Conservation (phyloP, 2,888 invertebrate genomes). For the Xanthia togata region DNA sequence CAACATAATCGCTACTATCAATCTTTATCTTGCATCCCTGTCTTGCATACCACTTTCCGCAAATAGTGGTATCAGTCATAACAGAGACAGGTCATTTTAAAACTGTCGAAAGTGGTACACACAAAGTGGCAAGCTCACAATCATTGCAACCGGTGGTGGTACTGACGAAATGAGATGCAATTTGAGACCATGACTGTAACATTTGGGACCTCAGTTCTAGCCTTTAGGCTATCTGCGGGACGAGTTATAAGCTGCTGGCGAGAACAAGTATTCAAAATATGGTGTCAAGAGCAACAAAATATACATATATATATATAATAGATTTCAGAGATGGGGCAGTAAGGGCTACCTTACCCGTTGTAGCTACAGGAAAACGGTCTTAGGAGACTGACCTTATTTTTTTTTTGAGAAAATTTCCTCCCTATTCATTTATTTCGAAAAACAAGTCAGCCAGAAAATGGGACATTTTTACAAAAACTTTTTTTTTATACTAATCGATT, state of each 20-base stretch:
- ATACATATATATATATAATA: too few species aligned
- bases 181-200: conserved; percentile 86
- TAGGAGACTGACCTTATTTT: too few species aligned
- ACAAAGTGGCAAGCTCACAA: conserved; percentile 81
- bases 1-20: conserved; percentile 46
- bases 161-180: conserved; percentile 85
- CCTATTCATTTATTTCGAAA: too few species aligned
- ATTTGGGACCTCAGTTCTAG: conserved; percentile 79
- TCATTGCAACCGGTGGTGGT: conserved; percentile 81
- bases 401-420: too few species aligned
- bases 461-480: too few species aligned
- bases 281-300: neutral
- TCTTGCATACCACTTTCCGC: conserved; percentile 51
- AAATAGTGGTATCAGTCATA: conserved; percentile 59
- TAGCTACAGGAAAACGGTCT: too few species aligned
- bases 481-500: too few species aligned
- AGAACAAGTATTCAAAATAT: neutral
- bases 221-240: conserved; percentile 75
- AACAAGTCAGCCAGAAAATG: too few species aligned
- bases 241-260: conserved; percentile 59
- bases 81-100: conserved; percentile 59
- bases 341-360: too few species aligned
- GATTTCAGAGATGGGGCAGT: too few species aligned
- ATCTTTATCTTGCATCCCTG: conserved; percentile 44
- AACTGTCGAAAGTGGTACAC: conserved; percentile 67